Evolutionary conservation across 2,888 invertebrate species (phyloP).

Genomic region (Tachina grossa): DNA sequence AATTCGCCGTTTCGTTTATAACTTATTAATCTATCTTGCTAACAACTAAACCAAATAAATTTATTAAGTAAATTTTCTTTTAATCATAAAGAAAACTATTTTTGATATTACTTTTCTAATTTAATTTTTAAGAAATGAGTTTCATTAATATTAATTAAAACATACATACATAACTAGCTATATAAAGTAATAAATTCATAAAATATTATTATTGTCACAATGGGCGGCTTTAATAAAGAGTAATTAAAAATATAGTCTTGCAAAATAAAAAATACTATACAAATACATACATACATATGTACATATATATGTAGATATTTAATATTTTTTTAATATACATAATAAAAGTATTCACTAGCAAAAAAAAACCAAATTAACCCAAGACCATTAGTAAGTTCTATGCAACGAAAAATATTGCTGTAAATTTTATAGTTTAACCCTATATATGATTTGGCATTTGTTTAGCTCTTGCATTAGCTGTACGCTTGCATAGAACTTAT

Average conservation of each 20-base stretch:
- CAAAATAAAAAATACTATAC: slow-evolving; percentile 21
- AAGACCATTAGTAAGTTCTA: no score
- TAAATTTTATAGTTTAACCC: no score
- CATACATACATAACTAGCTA: slow-evolving; percentile 6
- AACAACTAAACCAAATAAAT: slow-evolving; percentile 69
- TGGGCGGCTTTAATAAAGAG: slow-evolving; percentile 56
- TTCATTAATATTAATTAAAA: slow-evolving; percentile 16
- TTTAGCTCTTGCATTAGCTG: no score
- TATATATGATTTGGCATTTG: no score
- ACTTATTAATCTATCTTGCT: background rate
- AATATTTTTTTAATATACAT: slow-evolving; percentile 55
- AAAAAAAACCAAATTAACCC: slow-evolving; percentile 18
- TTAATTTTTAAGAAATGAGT: slow-evolving; percentile 6
- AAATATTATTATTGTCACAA: slow-evolving; percentile 53
- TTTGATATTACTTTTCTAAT: slow-evolving; percentile 45
- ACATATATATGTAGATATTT: slow-evolving; percentile 4
- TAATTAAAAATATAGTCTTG: slow-evolving; percentile 29
- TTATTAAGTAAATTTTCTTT: slow-evolving; percentile 50
- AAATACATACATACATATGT: background rate
- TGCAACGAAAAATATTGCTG: no score
- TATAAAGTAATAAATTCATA: slow-evolving; percentile 11
- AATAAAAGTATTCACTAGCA: slow-evolving; percentile 50
- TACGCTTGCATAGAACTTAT: no score
- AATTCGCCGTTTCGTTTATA: no score
- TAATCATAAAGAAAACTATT: slow-evolving; percentile 20